A percentile compares a stretch with the other conserved stretches of the same genome.
phyloP scores from a whole-genome alignment of 2,113 vertebrate species.

The Piaya cayana region DNA sequence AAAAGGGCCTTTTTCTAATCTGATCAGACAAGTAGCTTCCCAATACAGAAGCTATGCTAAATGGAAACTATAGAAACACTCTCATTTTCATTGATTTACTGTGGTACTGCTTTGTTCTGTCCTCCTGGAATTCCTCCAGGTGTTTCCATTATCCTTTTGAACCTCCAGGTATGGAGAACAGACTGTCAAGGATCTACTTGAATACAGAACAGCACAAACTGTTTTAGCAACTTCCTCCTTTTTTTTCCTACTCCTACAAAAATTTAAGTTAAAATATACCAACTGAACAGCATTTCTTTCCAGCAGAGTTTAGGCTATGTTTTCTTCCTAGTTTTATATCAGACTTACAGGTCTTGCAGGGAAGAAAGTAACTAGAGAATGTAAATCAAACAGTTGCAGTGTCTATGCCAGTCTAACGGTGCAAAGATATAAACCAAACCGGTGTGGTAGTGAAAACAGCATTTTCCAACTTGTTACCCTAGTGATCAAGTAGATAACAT shows the following conservation, averaged over 20 bases:
- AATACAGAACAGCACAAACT: background rate
- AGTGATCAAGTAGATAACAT: background rate
- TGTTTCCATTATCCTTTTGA: background rate
- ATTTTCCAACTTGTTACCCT: constrained; percentile 14
- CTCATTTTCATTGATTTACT: background rate
- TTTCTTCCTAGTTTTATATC: constrained; percentile 1
- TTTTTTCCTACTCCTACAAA: background rate
- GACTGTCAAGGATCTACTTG: background rate
- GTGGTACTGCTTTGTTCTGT: background rate
- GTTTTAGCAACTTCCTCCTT: background rate
- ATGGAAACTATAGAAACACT: background rate
- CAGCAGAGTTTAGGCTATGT: background rate
- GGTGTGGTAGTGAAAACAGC: background rate
- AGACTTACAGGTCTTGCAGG: background rate
- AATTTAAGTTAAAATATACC: background rate
- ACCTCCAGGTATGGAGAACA: background rate
- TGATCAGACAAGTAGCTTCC: background rate
- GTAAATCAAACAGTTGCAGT: background rate
- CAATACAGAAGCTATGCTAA: background rate
- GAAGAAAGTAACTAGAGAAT: constrained; percentile 2
- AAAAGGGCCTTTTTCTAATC: background rate
- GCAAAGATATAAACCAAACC: background rate
- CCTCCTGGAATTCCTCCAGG: background rate
- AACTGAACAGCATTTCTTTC: background rate
- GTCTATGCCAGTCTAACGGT: background rate